These are phyloP conservation scores for Tapera naevia DNA, from an alignment of 2,797 vertebrate genomes.

Conservation along the genomic window DNA sequence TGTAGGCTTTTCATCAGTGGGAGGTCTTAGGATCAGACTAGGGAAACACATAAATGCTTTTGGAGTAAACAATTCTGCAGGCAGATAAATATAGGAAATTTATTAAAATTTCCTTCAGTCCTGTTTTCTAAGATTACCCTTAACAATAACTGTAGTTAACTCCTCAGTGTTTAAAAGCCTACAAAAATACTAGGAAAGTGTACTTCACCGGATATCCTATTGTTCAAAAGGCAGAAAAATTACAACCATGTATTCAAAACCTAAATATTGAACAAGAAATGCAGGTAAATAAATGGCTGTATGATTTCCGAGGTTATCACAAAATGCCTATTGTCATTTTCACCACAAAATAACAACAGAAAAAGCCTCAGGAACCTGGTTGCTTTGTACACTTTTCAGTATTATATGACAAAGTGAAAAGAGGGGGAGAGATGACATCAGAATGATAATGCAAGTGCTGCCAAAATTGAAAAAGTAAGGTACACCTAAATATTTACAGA, in stretches of 20 bases:
- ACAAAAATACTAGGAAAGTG: background rate
- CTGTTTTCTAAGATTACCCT: background rate
- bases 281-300: rapidly evolving
- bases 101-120: background rate
- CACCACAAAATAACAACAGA: background rate
- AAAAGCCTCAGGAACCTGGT: background rate
- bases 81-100: background rate
- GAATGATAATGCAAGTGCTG: background rate
- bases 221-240: background rate
- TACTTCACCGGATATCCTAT: background rate
- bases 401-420: background rate
- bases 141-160: background rate
- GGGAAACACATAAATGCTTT: background rate
- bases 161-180: background rate
- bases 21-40: background rate
- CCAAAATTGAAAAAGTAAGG: background rate
- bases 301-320: background rate
- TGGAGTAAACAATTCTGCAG: background rate
- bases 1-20: background rate
- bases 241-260: background rate
- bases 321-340: background rate
- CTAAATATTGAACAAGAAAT: background rate
- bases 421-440: background rate
- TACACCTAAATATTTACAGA: background rate
- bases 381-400: background rate